Base-by-base conservation (phyloP, 2,113 vertebrate genomes). In the Phoxinus phoxinus region DNA sequence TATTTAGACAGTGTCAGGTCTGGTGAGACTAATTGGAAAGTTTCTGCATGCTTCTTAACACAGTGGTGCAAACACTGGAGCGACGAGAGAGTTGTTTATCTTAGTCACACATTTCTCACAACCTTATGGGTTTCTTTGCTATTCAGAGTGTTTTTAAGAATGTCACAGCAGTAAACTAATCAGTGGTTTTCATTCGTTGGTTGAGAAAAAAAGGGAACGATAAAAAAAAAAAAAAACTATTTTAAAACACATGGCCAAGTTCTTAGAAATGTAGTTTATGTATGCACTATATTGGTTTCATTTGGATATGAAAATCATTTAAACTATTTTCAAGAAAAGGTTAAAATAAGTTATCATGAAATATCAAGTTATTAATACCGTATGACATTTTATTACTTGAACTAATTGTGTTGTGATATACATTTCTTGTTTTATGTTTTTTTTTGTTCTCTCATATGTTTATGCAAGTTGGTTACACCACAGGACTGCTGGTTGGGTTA, bases 1-100 rank as follows among this genome's bases (percentile, higher is more conserved):
- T 63, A 19, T 63, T 80, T 65, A 46, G 32, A 80, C 15, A 46
- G n/a, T 80, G 78, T 25, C 58, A 63, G 78, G 56, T 61, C 77
- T 61, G 6, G 35, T 3, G 3, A 41, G 37, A 46, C 35, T 63
- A 80, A 80, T 80, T 63, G 58, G 58, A 27, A 63, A 46, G n/a
- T 63, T 27, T 63, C 13, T 80, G 37, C 58, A 44, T 80, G 77
- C 4, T 37, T 63, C n/a, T n/a, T 63, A n/a, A 37, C 35, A 41
- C 76, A 37, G 35, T 8, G 23, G 35, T 59, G 53, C 8, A 41
- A 41, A 59, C 76, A n/a, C 7, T 41, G 53, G 35, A 37, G 6
- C 32, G 3, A 41, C 2, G 1, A 59, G 32, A 59, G 32, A 59
- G 76, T 59, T 35, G 30, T 78, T 78, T 78, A 58, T 78, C 76